Evolutionary conservation across 2,888 invertebrate species (phyloP).

Genomic region (Trichogramma dendrolimi): DNA sequence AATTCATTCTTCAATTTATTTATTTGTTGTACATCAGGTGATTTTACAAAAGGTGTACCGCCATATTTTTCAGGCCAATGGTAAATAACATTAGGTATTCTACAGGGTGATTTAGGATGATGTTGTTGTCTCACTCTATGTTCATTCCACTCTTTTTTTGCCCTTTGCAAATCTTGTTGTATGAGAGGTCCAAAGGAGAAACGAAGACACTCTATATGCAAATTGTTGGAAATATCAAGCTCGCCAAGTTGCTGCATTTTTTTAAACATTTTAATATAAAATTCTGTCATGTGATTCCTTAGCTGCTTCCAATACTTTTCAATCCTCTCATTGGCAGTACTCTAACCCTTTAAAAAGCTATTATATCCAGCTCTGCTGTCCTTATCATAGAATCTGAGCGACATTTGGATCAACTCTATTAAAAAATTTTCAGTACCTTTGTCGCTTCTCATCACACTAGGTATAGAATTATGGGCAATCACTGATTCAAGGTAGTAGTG

Average conservation of each 20-base stretch:
- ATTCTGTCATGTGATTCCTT: constrained; percentile 6
- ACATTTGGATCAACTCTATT: constrained; percentile 10
- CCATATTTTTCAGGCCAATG: constrained; percentile 10
- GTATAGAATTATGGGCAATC: constrained; percentile 9
- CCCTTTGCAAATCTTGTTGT: constrained; percentile 12
- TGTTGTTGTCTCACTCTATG: constrained; percentile 21
- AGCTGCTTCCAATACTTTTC: constrained; percentile 17
- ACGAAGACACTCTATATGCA: constrained; percentile 14
- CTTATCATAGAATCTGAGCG: constrained; percentile 6
- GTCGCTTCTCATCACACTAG: constrained; percentile 18
- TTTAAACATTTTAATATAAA: constrained; percentile 20
- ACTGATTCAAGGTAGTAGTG: constrained; percentile 20
- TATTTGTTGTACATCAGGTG: too few relatives aligned
- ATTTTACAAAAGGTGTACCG: constrained; percentile 3
- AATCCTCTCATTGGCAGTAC: constrained; percentile 20
- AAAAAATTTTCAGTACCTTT: constrained; percentile 14
- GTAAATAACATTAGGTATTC: constrained; percentile 19
- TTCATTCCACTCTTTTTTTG: constrained; percentile 17
- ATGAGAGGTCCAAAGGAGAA: constrained; percentile 22
- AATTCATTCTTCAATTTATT: too few relatives aligned
- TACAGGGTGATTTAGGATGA: not conserved
- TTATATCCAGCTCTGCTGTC: constrained; percentile 11
- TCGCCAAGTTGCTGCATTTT: constrained; percentile 6
- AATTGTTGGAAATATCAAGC: not conserved
- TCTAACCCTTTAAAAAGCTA: constrained; percentile 19